phyloP scores from a whole-genome alignment of 2,113 vertebrate species.

The Myotis brandtii region DNA sequence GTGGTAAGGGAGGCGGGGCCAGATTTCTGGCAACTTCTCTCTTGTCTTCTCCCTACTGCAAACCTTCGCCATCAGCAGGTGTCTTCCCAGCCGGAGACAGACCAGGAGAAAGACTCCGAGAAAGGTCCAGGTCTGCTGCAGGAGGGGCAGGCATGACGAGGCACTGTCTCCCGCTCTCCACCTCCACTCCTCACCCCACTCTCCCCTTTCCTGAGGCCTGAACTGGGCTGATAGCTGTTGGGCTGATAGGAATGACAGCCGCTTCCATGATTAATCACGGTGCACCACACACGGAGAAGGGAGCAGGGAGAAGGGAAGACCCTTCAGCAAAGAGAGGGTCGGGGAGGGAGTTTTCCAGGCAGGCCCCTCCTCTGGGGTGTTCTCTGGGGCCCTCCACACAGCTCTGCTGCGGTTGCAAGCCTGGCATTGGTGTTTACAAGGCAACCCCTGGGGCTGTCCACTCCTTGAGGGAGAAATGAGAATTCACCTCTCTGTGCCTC shows the following conservation, averaged over 20 bases:
- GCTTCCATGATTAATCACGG: not conserved
- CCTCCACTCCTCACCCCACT: not conserved
- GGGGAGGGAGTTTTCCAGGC: not conserved
- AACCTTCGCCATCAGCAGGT: not conserved
- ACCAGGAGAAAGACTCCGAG: not conserved
- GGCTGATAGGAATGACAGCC: not conserved
- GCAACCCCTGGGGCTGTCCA: accelerated
- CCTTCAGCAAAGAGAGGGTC: not conserved
- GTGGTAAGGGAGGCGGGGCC: not conserved
- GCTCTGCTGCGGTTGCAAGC: not conserved
- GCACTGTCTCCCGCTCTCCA: not conserved
- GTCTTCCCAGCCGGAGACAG: not conserved
- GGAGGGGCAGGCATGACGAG: not conserved
- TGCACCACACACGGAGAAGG: not conserved
- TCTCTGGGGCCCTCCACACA: not conserved
- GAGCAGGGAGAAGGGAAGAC: not conserved
- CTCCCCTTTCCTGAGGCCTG: not conserved
- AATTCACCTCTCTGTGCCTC: not conserved
- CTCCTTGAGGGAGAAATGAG: not conserved
- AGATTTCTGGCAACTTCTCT: not conserved
- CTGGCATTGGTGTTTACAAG: not conserved
- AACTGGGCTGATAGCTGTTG: not conserved
- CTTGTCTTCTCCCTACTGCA: not conserved
- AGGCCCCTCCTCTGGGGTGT: not conserved
- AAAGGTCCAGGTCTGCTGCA: not conserved